Percentiles rank a stretch among this genome's conserved stretches.
These are phyloP conservation scores for Oedothorax gibbosus DNA, from an alignment of 1,140 invertebrate genomes.

Conservation along the genomic window DNA sequence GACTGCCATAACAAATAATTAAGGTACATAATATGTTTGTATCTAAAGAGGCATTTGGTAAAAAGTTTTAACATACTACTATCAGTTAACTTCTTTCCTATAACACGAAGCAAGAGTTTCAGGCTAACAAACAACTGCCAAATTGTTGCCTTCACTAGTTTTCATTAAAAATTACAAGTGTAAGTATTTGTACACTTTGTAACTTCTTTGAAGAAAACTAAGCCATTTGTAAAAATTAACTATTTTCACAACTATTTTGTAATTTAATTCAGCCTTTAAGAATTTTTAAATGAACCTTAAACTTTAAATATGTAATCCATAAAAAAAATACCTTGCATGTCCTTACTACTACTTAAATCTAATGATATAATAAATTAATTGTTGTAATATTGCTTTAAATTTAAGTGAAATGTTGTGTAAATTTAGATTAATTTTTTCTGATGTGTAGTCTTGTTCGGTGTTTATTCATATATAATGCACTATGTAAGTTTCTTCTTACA, in stretches of 20 bases:
- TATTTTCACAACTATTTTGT: background rate
- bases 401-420: conserved; percentile 2
- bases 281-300: too few relatives aligned
- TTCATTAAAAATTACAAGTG: background rate
- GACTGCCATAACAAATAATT: too few relatives aligned
- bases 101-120: background rate
- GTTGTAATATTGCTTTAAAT: conserved; percentile 6
- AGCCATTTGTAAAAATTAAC: conserved; percentile 17
- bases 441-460: conserved; percentile 19
- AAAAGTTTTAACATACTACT: background rate
- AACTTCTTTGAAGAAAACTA: too few relatives aligned
- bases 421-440: conserved; percentile 27
- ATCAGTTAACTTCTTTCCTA: background rate
- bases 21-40: too few relatives aligned
- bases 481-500: conserved; percentile 12
- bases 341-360: background rate
- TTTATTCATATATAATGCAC: conserved; percentile 14
- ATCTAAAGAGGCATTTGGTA: too few relatives aligned
- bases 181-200: background rate
- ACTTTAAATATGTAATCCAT: too few relatives aligned
- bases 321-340: background rate
- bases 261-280: background rate
- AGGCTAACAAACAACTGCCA: conserved; percentile 46
- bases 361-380: background rate
- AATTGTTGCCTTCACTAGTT: conserved; percentile 34